Evolutionary conservation across 2,113 vertebrate genomes (phyloP).

Genomic region (Chamaea fasciata): DNA sequence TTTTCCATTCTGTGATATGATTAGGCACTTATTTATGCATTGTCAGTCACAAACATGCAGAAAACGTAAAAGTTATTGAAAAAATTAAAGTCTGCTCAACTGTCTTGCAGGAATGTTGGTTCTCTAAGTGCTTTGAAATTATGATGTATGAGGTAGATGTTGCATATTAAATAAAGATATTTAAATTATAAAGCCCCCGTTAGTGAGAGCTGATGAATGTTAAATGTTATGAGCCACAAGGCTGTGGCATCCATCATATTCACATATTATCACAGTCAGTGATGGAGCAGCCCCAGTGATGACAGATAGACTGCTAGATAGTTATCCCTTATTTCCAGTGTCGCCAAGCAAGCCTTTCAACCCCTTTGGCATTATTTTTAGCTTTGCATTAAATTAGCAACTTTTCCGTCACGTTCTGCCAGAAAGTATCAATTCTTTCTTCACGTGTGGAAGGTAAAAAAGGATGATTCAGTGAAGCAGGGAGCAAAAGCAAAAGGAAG

Average conservation of each 20-base stretch:
- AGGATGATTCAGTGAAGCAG: conserved; percentile 28
- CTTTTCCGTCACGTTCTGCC: conserved; percentile 65
- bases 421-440: conserved; percentile 71
- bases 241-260: conserved; percentile 85
- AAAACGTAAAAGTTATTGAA: conserved; percentile 72
- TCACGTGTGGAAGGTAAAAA: conserved; percentile 45
- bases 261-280: conserved; percentile 88
- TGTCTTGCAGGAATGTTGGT: conserved; percentile 71
- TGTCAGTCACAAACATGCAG: conserved; percentile 71
- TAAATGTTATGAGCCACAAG: conserved; percentile 77
- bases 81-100: conserved; percentile 74
- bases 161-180: conserved; percentile 90
- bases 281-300: conserved; percentile 84
- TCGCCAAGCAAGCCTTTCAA: conserved; percentile 71
- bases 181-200: conserved; percentile 88
- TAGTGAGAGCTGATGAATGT: conserved; percentile 80
- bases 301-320: conserved; percentile 90
- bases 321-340: conserved; percentile 83
- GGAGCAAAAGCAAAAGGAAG: conserved; percentile 23
- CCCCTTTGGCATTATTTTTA: conserved; percentile 73
- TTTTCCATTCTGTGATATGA: conserved; percentile 57
- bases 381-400: conserved; percentile 86
- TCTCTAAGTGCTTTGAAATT: conserved; percentile 98
- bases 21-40: conserved; percentile 67
- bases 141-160: conserved; percentile 90